Base-by-base conservation (phyloP, 2,888 invertebrate genomes). In the Ethmia dodecea region DNA sequence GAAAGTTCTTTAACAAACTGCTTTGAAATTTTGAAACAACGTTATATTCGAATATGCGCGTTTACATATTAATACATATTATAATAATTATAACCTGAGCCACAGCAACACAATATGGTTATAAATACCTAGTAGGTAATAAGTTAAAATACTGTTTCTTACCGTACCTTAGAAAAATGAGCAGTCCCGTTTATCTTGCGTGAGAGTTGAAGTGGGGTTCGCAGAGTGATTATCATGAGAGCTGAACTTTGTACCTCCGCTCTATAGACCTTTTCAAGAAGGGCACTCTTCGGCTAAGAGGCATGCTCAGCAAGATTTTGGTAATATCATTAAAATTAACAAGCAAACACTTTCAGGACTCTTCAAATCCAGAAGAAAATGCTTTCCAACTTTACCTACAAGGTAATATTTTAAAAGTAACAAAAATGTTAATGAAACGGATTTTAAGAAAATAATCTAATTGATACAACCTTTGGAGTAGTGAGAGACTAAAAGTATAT, bases 241-340 rank as follows among this genome's bases (percentile, higher is more conserved):
- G 67, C 64, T 61, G 68, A 76, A 71, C 74, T 70, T 69, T 69
- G 67, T 59, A 59, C 64, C 48, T 26, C 15, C 27, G 13, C 60
- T 59, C 60, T 43, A 46, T 51, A 55, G 67, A 73, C 77, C 79
- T 72, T 77, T 76, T 63, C 66, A 65, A 79, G n/a, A 69, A 72
- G 79, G 61, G 54, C 63, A 67, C 83, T 80, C 51, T 39, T 43
- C 43, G 40, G 38, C 47, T 45, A 49, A 83, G 75, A 46, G 68
- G 61, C 64, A 41, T 55, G 55, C 68, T 83, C 81, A 73, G 83
- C 81, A 60, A 58, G 60, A 78, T 75, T 78, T 71, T 47, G 68
- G 68, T 55, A 53, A 69, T 70, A 63, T 75, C 76, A 77, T 81
- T 79, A 79, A 76, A 78, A 79, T 76, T 78, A 76, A 76, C 70